phyloP scores from a whole-genome alignment of 2,888 invertebrate species.

The Trisateles emortualis region DNA sequence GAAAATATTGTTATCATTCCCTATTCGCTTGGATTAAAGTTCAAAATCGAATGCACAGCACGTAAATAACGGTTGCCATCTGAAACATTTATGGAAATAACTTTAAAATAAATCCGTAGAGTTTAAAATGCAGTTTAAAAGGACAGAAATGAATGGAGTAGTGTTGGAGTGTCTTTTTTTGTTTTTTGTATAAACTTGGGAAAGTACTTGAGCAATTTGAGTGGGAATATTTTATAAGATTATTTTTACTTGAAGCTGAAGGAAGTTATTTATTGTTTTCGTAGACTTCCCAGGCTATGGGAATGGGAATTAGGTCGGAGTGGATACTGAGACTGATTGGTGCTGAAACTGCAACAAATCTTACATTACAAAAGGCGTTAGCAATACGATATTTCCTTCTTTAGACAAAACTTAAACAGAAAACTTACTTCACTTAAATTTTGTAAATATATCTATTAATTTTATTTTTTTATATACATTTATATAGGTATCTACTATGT shows the following conservation, averaged over 20 bases:
- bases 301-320: background rate
- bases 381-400: too few relatives aligned
- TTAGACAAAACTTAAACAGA: too few relatives aligned
- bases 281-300: background rate
- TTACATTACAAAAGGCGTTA: too few relatives aligned
- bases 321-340: background rate
- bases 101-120: conserved; percentile 75
- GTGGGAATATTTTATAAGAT: conserved; percentile 7
- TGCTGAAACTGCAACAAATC: background rate
- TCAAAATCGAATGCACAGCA: conserved; percentile 40
- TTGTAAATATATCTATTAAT: too few relatives aligned
- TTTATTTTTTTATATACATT: too few relatives aligned
- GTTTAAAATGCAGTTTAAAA: conserved; percentile 72
- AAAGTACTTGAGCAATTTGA: conserved; percentile 22
- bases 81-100: conserved; percentile 73
- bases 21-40: conserved; percentile 33
- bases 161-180: conserved; percentile 40
- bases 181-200: conserved; percentile 8
- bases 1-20: conserved; percentile 7
- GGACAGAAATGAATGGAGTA: conserved; percentile 48
- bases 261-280: background rate
- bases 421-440: too few relatives aligned
- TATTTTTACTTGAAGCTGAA: background rate
- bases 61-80: conserved; percentile 24
- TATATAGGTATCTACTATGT: too few relatives aligned